Evolutionary conservation across 2,888 invertebrate species (phyloP).

Genomic region (Nomada ferruginata): DNA sequence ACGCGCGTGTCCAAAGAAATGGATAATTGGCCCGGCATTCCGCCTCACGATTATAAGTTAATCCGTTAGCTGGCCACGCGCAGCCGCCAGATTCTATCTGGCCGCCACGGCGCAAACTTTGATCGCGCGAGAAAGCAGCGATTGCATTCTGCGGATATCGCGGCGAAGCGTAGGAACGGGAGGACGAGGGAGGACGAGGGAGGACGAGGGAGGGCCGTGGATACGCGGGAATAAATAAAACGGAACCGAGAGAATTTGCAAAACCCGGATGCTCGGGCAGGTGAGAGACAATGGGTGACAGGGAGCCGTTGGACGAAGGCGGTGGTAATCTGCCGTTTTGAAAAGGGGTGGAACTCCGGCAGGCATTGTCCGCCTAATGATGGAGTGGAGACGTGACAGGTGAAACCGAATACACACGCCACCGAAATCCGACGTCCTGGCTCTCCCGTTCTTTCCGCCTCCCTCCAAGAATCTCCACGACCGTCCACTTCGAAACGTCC

Average conservation of each 20-base stretch:
- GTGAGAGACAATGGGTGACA: slow-evolving; percentile 65
- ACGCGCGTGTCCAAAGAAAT: slow-evolving; percentile 39
- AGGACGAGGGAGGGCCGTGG: background rate
- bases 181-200: slow-evolving; percentile 1
- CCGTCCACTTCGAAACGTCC: slow-evolving; percentile 73
- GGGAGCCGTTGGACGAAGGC: slow-evolving; percentile 62
- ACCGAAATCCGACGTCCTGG: slow-evolving; percentile 59
- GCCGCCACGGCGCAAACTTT: slow-evolving; percentile 22
- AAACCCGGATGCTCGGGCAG: slow-evolving; percentile 68
- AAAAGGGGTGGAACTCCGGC: slow-evolving; percentile 76
- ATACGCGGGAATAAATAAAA: slow-evolving; percentile 53
- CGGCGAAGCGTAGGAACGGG: background rate
- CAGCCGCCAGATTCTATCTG: slow-evolving; percentile 53
- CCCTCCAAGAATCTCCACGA: slow-evolving; percentile 6
- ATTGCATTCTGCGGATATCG: background rate
- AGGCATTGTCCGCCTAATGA: slow-evolving; percentile 82
- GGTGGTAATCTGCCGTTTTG: slow-evolving; percentile 77
- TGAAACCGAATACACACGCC: slow-evolving; percentile 81
- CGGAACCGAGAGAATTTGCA: slow-evolving; percentile 59
- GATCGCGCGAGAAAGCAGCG: slow-evolving; percentile 18
- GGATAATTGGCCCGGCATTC: slow-evolving; percentile 82
- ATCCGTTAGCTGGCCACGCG: slow-evolving; percentile 69
- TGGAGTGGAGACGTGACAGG: slow-evolving; percentile 83
- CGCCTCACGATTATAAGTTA: slow-evolving; percentile 83
- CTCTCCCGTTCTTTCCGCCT: background rate